These are phyloP conservation scores for Ceratosolen solmsi DNA, from an alignment of 1,140 invertebrate genomes.

Conservation along the genomic window DNA sequence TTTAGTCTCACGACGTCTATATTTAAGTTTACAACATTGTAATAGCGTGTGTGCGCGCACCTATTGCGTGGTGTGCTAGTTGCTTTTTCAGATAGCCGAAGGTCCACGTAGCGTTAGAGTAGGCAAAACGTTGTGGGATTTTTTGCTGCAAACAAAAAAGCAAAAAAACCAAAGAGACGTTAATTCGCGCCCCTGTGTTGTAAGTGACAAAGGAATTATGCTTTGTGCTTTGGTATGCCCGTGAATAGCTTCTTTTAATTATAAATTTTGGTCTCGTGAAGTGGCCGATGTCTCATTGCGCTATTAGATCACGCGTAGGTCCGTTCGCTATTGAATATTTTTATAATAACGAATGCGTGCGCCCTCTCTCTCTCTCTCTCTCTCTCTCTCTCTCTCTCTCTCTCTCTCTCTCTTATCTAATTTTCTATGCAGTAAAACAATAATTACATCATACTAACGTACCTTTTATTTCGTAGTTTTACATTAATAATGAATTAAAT, in stretches of 20 bases:
- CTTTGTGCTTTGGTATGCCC: background rate
- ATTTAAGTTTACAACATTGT: background rate
- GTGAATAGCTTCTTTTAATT: background rate
- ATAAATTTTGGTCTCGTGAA: background rate
- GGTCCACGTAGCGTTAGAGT: background rate
- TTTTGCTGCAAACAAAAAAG: background rate
- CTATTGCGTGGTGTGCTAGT: background rate
- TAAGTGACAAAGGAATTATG: slow-evolving; percentile 4
- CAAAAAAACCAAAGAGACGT: background rate
- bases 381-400: too few species aligned
- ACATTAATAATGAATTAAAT: too few species aligned
- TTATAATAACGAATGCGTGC: too few species aligned
- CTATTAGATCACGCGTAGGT: background rate
- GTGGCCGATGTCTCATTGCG: background rate
- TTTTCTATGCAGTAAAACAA: too few species aligned
- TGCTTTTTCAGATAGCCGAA: slow-evolving; percentile 8
- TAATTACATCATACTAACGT: too few species aligned
- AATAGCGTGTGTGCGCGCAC: background rate
- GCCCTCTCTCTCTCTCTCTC: too few species aligned
- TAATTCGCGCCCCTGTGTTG: background rate
- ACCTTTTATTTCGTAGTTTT: too few species aligned
- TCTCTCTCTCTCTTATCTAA: too few species aligned
- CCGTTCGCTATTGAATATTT: background rate
- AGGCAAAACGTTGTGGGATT: background rate
- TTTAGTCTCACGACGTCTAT: background rate